phyloP scores from a whole-genome alignment of 1,140 invertebrate species.

The Atopsyche davidsoni region DNA sequence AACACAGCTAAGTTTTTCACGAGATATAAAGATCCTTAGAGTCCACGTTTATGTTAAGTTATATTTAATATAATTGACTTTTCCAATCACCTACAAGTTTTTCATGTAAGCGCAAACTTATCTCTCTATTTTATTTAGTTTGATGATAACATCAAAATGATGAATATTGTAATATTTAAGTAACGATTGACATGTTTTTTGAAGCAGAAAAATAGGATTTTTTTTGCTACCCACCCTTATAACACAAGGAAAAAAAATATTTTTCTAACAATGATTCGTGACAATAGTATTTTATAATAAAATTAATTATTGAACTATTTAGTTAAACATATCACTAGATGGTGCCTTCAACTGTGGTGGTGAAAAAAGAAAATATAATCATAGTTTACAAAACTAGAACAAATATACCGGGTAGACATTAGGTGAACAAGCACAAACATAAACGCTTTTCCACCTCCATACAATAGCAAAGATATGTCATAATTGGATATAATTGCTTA shows the following conservation, averaged over 20 bases:
- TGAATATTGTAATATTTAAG: not conserved
- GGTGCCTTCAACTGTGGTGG: too few relatives aligned
- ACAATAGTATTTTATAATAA: not conserved
- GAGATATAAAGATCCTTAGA: conserved; percentile 16
- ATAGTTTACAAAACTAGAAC: too few relatives aligned
- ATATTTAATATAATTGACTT: conserved; percentile 30
- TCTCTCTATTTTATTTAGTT: not conserved
- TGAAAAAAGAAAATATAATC: too few relatives aligned
- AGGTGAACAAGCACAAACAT: too few relatives aligned
- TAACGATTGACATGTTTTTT: conserved; percentile 4
- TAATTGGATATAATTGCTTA: conserved; percentile 22
- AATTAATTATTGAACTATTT: too few relatives aligned
- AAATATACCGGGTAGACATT: too few relatives aligned
- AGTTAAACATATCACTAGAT: too few relatives aligned
- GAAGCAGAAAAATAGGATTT: conserved; percentile 4
- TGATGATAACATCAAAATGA: not conserved
- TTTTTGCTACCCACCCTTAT: conserved; percentile 1
- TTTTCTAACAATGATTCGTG: not conserved
- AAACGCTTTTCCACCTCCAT: too few relatives aligned
- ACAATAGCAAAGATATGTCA: conserved; percentile 17
- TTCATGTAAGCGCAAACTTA: conserved; percentile 29
- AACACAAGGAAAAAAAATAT: not conserved
- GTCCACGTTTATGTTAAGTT: conserved; percentile 14
- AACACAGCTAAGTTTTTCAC: conserved; percentile 3
- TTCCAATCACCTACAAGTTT: conserved; percentile 29